phyloP scores from a whole-genome alignment of 2,113 vertebrate genomes.

The Hypocryptadius cinnamomeus region DNA sequence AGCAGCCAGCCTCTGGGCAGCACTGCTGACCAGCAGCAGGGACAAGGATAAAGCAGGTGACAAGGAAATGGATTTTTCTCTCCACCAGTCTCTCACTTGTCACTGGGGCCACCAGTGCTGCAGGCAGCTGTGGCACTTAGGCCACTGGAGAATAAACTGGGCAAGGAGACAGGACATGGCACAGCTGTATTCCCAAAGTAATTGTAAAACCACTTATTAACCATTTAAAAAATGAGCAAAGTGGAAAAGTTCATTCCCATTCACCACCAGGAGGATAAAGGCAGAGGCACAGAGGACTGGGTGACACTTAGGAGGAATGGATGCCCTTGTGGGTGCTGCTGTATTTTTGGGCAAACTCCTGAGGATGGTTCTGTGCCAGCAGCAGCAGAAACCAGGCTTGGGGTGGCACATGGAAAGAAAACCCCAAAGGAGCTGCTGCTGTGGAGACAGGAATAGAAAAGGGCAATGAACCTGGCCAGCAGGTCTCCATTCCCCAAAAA shows the following conservation, averaged over 20 bases:
- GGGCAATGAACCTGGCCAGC: not conserved
- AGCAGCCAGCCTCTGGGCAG: not conserved
- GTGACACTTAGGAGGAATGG: not conserved
- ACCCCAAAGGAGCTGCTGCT: not conserved
- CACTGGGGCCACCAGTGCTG: not conserved
- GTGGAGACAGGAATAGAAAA: not conserved
- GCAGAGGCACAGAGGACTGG: not conserved
- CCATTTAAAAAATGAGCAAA: not conserved
- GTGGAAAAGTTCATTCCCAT: not conserved
- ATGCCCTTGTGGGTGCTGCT: not conserved
- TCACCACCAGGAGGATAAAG: not conserved
- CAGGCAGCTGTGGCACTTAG: accelerated
- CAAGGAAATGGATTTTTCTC: not conserved
- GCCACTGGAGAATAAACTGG: not conserved
- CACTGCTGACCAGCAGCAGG: not conserved
- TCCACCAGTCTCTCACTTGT: not conserved
- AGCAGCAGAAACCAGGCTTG: accelerated
- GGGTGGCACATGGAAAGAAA: not conserved
- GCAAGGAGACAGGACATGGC: not conserved
- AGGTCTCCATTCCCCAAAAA: accelerated
- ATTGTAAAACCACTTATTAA: not conserved
- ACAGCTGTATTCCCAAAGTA: not conserved
- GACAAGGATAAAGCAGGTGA: not conserved
- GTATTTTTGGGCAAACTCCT: not conserved
- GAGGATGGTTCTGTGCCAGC: not conserved